phyloP scores from a whole-genome alignment of 2,888 invertebrate genomes.

The Dastarcus helophoroides region DNA sequence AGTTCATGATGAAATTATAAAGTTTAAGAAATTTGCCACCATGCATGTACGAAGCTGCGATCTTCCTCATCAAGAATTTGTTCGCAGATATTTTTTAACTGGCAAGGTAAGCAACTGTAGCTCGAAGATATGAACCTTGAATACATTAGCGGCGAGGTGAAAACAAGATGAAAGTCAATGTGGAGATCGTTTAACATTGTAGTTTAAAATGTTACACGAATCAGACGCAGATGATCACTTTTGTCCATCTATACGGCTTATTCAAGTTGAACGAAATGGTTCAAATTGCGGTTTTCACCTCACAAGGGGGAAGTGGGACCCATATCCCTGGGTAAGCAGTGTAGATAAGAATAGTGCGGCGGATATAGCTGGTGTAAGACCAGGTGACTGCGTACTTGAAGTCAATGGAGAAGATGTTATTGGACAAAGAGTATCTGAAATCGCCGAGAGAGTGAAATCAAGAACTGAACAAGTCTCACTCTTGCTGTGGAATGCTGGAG shows the following conservation, averaged over 20 bases:
- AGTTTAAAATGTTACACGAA: conserved; percentile 27
- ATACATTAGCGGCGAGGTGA: conserved; percentile 24
- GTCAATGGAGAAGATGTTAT: conserved; percentile 42
- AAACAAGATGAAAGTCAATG: conserved; percentile 24
- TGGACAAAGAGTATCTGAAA: conserved; percentile 40
- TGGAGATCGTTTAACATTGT: conserved; percentile 16
- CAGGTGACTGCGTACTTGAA: conserved; percentile 62
- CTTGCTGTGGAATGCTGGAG: conserved; percentile 41
- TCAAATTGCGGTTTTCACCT: conserved; percentile 60
- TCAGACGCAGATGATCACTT: conserved; percentile 27
- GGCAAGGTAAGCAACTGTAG: conserved; percentile 3
- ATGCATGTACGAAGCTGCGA: no score
- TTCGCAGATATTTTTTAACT: no score
- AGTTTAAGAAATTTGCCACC: no score
- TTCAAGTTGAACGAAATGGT: conserved; percentile 49
- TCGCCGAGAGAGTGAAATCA: conserved; percentile 41
- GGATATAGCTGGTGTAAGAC: conserved; percentile 49
- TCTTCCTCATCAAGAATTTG: no score
- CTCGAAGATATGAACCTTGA: conserved; percentile 21
- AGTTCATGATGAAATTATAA: no score
- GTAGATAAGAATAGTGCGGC: conserved; percentile 53
- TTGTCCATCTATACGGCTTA: conserved; percentile 26
- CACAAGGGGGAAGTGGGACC: conserved; percentile 68
- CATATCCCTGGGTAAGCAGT: conserved; percentile 67
- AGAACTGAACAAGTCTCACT: conserved; percentile 36